Base-by-base conservation (phyloP, 2,113 vertebrate species). In the Siniperca knerii region DNA sequence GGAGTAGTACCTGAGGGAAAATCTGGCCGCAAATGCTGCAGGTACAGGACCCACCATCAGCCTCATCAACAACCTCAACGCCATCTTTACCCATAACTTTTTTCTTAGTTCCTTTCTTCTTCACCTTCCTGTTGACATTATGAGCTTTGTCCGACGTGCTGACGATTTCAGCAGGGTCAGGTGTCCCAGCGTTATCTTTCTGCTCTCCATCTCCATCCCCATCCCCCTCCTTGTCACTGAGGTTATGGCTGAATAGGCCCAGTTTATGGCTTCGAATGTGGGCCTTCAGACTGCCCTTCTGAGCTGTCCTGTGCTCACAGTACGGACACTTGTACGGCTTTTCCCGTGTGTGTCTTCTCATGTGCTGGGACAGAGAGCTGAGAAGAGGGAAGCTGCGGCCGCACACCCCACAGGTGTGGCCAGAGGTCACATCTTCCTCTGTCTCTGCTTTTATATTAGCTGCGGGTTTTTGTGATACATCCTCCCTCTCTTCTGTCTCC, bases 281-380 rank as follows among this genome's bases (percentile, higher is more conserved):
- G 65, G 97, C 97, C 94, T 99, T 99, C 72, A 99, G 92, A 82
- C 97, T 98, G 81, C 98, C 98, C 92, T 99, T 99, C 89, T 99
- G 98, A n/a, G 98, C 97, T 2, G 98, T 96, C 89, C 98, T 94
- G 94, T 99, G 97, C 84, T 98, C 97, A 4, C 98, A 99, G 93
- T 99, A 98, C 40, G 98, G 98, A 82, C 98, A 99, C 93, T 98
- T 98, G 95, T 99, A 99, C 20, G 98, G 98, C 92, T 99, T 99
- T 94, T 99, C 98, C 2, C 97, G 96, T 0, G 98, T 99, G 95
- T 99, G 98, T 83, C 98, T 97, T 77, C 98, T 97, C 98, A 99
- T 99, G 93, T 99, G 98, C 94, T 99, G 98, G 0, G 98, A 99
- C 80, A 99, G 92, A 0, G 98, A 99, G 94, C 98, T 99, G 91